These are phyloP conservation scores for Tipula unca DNA, from an alignment of 2,888 invertebrate species.

Conservation along the genomic window DNA sequence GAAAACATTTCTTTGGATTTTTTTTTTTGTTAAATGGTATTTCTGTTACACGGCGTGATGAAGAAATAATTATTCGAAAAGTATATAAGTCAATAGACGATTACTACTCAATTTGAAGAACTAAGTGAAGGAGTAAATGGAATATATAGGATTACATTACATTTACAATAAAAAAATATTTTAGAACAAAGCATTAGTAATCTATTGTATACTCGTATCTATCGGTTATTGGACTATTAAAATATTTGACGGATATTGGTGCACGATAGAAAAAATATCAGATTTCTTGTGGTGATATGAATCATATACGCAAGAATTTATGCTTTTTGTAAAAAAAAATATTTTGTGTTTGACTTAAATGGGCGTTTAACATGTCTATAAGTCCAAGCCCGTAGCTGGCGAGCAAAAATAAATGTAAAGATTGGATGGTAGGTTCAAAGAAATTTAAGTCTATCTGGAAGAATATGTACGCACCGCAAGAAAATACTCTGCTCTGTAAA, in stretches of 20 bases:
- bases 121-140: neutral
- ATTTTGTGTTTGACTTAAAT: neutral
- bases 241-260: neutral
- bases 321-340: neutral
- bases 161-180: neutral
- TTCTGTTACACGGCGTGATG: neutral
- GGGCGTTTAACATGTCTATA: too few relatives aligned
- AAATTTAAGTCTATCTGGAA: too few relatives aligned
- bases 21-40: neutral
- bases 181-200: neutral
- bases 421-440: too few relatives aligned
- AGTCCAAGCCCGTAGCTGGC: too few relatives aligned
- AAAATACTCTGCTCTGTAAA: too few relatives aligned
- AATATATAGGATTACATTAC: neutral
- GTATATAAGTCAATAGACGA: neutral
- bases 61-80: neutral
- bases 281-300: neutral
- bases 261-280: neutral
- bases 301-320: neutral
- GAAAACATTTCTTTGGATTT: neutral
- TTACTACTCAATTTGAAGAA: neutral
- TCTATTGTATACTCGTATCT: neutral
- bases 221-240: neutral
- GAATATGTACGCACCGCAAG: too few relatives aligned
- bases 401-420: too few relatives aligned